Conservation (phyloP, 2,888 invertebrate genomes). For the Drosophila yooni region DNA sequence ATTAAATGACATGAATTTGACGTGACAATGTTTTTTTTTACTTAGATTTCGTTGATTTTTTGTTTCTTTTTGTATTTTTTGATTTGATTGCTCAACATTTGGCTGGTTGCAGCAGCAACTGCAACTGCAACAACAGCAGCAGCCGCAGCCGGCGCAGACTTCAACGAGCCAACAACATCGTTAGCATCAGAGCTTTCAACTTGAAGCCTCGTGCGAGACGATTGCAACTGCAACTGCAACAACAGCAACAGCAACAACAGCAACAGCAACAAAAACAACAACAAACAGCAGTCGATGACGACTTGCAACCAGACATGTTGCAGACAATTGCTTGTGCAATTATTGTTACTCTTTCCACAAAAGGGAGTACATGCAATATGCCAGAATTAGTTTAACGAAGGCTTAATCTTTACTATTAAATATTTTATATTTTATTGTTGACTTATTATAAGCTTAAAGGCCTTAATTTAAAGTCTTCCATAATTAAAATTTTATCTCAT, state of each 20-base stretch:
- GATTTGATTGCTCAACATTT: constrained; percentile 76
- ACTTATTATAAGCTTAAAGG: background rate
- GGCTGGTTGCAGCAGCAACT: constrained; percentile 35
- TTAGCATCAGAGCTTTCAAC: constrained; percentile 55
- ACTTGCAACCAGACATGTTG: constrained; percentile 70
- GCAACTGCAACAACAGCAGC: constrained; percentile 24
- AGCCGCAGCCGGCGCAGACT: constrained; percentile 41
- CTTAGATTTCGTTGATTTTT: constrained; percentile 34
- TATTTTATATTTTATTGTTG: background rate
- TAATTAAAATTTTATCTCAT: background rate
- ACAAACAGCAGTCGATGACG: constrained; percentile 44
- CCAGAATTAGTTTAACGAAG: background rate
- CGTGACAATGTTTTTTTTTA: constrained; percentile 77
- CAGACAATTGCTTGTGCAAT: constrained; percentile 74
- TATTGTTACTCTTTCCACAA: constrained; percentile 39
- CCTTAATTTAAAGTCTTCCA: background rate
- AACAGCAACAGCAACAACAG: constrained; percentile 8
- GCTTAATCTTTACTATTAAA: background rate
- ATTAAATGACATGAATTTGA: constrained; percentile 81
- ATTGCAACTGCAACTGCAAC: constrained; percentile 33
- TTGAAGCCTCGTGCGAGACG: constrained; percentile 62
- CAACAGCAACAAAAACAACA: constrained; percentile 11
- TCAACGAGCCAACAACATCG: constrained; percentile 67
- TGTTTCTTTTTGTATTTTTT: constrained; percentile 51
- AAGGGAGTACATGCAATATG: constrained; percentile 17